Evolutionary conservation across 2,888 invertebrate genomes (phyloP).

Genomic region (Gryllus longicercus): DNA sequence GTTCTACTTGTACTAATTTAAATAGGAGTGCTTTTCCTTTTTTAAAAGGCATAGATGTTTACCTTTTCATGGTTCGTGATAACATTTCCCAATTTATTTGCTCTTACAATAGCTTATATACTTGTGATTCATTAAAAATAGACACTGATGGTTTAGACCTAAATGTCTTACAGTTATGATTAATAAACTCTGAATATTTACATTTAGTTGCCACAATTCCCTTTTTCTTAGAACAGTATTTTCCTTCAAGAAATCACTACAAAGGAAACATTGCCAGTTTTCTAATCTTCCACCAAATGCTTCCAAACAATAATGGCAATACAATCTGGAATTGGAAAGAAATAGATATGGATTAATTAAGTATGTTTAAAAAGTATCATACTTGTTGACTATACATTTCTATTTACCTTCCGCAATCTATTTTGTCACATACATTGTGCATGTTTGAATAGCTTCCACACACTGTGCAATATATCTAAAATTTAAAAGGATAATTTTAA

Average conservation of each 20-base stretch:
- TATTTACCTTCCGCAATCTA: conserved; percentile 45
- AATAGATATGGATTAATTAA: conserved; percentile 20
- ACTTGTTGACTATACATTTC: background rate
- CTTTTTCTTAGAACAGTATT: conserved; percentile 39
- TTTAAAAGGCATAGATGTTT: too few relatives aligned
- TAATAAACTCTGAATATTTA: background rate
- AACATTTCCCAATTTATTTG: too few relatives aligned
- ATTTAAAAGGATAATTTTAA: conserved; percentile 25
- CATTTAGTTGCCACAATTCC: conserved; percentile 38
- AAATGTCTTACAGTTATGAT: too few relatives aligned
- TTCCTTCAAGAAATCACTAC: conserved; percentile 38
- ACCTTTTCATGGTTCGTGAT: too few relatives aligned
- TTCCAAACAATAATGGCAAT: conserved; percentile 45
- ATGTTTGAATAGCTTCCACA: conserved; percentile 43
- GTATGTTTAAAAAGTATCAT: too few relatives aligned
- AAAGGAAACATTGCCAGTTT: conserved; percentile 46
- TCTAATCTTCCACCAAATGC: conserved; percentile 42
- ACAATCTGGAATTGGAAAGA: conserved; percentile 42
- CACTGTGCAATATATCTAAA: conserved; percentile 41
- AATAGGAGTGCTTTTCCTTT: too few relatives aligned
- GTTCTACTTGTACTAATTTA: too few relatives aligned
- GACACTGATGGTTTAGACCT: too few relatives aligned
- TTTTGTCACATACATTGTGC: conserved; percentile 45
- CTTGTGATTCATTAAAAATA: too few relatives aligned
- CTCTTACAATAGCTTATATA: too few relatives aligned